Percentiles rank a stretch among this genome's conserved stretches.
These are phyloP conservation scores for Eurytoma adleriae DNA, from an alignment of 2,888 invertebrate genomes.

Conservation along the genomic window DNA sequence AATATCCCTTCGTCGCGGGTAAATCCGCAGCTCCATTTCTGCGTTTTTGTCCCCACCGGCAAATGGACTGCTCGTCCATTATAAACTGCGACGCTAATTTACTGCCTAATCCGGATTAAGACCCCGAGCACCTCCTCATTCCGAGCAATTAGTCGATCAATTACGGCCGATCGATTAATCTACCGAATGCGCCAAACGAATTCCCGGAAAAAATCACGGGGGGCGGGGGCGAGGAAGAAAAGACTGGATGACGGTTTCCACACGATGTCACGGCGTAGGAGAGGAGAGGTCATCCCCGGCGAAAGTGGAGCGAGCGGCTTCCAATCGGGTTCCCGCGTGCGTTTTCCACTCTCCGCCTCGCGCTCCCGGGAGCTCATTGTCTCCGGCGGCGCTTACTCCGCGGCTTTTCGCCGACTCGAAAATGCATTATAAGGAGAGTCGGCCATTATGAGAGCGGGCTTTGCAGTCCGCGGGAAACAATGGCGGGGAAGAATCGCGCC, in stretches of 20 bases:
- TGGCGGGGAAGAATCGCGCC: conserved; percentile 37
- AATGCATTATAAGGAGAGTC: conserved; percentile 18
- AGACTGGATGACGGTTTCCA: neutral
- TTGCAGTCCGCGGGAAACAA: conserved; percentile 30
- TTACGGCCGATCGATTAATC: too few relatives aligned
- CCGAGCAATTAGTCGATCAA: too few relatives aligned
- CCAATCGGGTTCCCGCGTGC: conserved; percentile 21
- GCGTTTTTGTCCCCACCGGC: too few relatives aligned
- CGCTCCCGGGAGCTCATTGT: conserved; percentile 15
- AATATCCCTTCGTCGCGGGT: too few relatives aligned
- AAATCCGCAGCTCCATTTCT: too few relatives aligned
- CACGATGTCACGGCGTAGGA: neutral
- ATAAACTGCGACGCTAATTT: too few relatives aligned
- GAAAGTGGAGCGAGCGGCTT: conserved; percentile 26
- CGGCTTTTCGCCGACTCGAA: neutral
- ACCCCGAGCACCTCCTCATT: too few relatives aligned
- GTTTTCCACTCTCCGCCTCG: neutral
- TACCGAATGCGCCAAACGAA: too few relatives aligned
- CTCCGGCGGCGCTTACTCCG: neutral
- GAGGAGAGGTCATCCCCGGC: conserved; percentile 29
- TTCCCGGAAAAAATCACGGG: too few relatives aligned
- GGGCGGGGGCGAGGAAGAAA: too few relatives aligned
- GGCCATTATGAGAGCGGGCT: conserved; percentile 1
- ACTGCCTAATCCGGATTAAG: too few relatives aligned
- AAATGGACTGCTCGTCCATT: too few relatives aligned